phyloP scores from a whole-genome alignment of 1,140 invertebrate genomes.

The Pemphigus obesinymphae region DNA sequence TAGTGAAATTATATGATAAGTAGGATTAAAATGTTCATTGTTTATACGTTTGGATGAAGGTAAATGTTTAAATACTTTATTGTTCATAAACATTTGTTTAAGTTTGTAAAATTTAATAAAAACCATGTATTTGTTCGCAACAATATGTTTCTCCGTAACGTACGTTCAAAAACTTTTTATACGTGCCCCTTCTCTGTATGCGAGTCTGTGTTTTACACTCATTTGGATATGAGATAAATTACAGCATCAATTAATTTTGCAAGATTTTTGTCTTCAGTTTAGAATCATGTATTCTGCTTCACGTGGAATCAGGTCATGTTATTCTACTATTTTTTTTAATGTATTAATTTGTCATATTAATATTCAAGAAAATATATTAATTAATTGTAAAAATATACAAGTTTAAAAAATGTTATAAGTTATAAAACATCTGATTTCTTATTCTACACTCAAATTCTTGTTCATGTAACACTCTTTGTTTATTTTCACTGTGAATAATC shows the following conservation, averaged over 20 bases:
- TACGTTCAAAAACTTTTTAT: background rate
- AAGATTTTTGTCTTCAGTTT: background rate
- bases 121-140: background rate
- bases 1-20: background rate
- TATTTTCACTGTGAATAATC: too few species aligned
- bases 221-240: background rate
- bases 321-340: background rate
- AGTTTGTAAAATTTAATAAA: slow-evolving; percentile 11
- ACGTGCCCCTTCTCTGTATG: background rate
- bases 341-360: background rate
- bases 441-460: too few species aligned
- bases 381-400: background rate
- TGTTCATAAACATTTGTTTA: background rate
- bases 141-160: background rate
- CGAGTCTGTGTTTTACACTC: background rate
- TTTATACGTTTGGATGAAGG: background rate
- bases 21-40: background rate
- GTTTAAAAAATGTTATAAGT: background rate
- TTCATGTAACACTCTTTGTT: too few species aligned
- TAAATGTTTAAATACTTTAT: background rate
- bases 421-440: too few species aligned
- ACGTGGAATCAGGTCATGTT: background rate
- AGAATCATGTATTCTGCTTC: background rate
- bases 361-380: background rate
- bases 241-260: slow-evolving; percentile 6